Base-by-base conservation (phyloP, 2,888 invertebrate genomes). In the Steinernema hermaphroditum region DNA sequence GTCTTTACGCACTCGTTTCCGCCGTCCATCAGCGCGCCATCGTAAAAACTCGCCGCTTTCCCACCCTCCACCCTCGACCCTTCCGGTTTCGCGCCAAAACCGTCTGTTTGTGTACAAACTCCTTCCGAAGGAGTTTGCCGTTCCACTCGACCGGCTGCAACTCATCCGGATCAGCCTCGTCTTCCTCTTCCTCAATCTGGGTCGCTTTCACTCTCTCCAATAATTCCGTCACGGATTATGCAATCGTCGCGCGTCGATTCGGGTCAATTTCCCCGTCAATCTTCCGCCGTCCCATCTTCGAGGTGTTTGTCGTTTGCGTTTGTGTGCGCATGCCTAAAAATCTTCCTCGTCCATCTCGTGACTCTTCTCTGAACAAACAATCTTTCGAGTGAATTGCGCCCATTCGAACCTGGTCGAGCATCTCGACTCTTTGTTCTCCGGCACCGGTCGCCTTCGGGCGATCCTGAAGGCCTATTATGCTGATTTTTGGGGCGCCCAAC, bases 291-390 rank as follows among this genome's bases (percentile, higher is more conserved):
- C n/a, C n/a, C n/a, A n/a, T n/a, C n/a, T n/a, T n/a, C n/a, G 27
- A 16, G 22, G 32, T 62, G 32, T 62, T 34, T 29, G 29, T 62
- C 27, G 62, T 62, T 62, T 29, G 62, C 62, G 62, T 62, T 32
- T 62, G 62, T 62, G 62, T 62, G 62, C 29, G 62, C 62, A 32
- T 62, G 62, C 62, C 62, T 32, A 62, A 62, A 62, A 62, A 62
- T 27, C 27, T 27, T 29, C 46, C 46, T 46, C 41, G 41, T 16
- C 12, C 9, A 6, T 22, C 62, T 62, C 62, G 62, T 62, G 62
- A 62, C 62, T 62, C 62, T 62, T 29, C 62, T 62, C 29, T 62
- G 34, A 62, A 62, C 62, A 62, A 62, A 62, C 62, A 62, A n/a
- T 16, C 6, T 32, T 62, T 29, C 27, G 32, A 16, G 32, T 62